Evolutionary conservation across 1,140 invertebrate genomes (phyloP).

Genomic region (Listronotus bonariensis): DNA sequence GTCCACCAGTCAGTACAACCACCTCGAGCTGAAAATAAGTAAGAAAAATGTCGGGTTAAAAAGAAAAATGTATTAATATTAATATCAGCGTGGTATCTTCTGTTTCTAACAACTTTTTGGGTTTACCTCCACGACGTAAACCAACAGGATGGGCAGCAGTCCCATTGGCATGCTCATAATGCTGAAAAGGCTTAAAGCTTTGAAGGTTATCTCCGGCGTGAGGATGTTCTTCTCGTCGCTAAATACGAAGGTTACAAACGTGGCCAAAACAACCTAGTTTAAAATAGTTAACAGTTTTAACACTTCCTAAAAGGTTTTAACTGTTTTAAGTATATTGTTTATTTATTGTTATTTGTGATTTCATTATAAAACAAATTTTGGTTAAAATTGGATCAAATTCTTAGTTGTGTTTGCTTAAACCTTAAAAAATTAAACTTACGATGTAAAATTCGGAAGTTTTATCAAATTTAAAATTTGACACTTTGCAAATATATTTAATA

Average conservation of each 20-base stretch:
- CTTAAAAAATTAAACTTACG: no score
- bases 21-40: conserved; percentile 18
- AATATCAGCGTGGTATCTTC: neutral
- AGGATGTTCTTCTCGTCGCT: conserved; percentile 67
- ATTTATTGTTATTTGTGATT: no score
- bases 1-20: neutral
- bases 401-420: no score
- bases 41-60: conserved; percentile 19
- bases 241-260: conserved; percentile 85
- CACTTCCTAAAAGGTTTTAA: no score
- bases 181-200: conserved; percentile 84
- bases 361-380: no score
- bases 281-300: conserved; percentile 11
- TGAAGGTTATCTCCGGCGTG: conserved; percentile 80
- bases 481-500: no score
- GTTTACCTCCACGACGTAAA: conserved; percentile 70
- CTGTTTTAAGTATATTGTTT: no score
- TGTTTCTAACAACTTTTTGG: conserved; percentile 1
- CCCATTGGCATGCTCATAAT: conserved; percentile 80
- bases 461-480: no score
- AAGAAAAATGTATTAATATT: conserved; percentile 8
- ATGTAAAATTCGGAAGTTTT: no score
- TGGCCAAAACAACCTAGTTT: conserved; percentile 77
- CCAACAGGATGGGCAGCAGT: conserved; percentile 71
- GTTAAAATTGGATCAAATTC: no score